phyloP scores from a whole-genome alignment of 2,113 vertebrate genomes.

The Esox niger region DNA sequence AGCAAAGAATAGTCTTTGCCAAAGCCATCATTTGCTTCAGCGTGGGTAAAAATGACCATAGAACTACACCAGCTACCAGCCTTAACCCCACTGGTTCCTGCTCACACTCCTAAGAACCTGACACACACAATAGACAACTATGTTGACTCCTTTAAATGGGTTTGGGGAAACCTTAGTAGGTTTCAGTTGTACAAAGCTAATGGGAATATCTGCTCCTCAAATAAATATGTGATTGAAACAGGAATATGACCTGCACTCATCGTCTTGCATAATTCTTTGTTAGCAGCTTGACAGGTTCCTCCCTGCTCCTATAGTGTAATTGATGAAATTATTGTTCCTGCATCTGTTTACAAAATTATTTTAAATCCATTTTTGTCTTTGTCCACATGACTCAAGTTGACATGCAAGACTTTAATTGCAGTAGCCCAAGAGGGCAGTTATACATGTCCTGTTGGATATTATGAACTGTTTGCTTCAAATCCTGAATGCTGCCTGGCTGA shows the following conservation, averaged over 20 bases:
- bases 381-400: too few relatives aligned
- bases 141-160: neutral
- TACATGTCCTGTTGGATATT: too few relatives aligned
- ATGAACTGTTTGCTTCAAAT: too few relatives aligned
- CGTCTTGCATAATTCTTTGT: neutral
- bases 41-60: conserved; percentile 51
- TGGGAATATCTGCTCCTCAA: conserved; percentile 72
- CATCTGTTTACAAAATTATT: too few relatives aligned
- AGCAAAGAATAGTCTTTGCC: conserved; percentile 33
- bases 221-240: conserved; percentile 74
- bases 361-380: too few relatives aligned
- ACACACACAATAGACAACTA: neutral
- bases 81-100: conserved; percentile 62
- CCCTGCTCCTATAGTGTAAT: too few relatives aligned
- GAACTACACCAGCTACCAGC: conserved; percentile 75
- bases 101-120: conserved; percentile 23
- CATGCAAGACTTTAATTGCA: too few relatives aligned
- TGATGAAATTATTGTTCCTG: too few relatives aligned
- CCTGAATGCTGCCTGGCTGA: too few relatives aligned
- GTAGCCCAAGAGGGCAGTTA: too few relatives aligned
- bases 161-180: conserved; percentile 60
- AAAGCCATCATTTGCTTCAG: conserved; percentile 39
- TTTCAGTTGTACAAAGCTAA: conserved; percentile 72
- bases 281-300: too few relatives aligned
- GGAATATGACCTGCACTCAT: conserved; percentile 49